phyloP scores from a whole-genome alignment of 64 coral and sea anemone species.

The Porites australiensis region DNA sequence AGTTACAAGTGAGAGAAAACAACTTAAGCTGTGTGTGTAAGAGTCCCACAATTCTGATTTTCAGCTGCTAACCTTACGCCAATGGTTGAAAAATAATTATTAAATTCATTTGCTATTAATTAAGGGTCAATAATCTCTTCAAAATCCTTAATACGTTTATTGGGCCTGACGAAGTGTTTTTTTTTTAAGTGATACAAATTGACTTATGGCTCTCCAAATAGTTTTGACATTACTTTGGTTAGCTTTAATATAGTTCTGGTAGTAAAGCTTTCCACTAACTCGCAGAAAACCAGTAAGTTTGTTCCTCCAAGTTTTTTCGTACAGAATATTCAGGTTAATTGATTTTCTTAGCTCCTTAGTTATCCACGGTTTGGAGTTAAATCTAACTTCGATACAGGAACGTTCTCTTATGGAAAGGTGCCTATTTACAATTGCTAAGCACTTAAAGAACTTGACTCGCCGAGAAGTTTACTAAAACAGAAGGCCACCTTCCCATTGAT shows the following conservation, averaged over 20 bases:
- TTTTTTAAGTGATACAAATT: constrained; percentile 11
- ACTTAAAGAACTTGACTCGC: no score
- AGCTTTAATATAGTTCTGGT: not conserved
- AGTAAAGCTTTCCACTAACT: constrained; percentile 4
- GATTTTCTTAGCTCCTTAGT: no score
- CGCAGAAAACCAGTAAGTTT: not conserved
- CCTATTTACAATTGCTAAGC: no score
- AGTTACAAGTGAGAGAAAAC: not conserved
- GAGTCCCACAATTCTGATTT: no score
- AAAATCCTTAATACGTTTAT: not conserved
- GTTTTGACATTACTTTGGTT: not conserved
- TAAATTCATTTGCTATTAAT: constrained; percentile 11
- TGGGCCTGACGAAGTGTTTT: not conserved
- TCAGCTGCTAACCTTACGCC: not conserved
- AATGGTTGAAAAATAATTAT: constrained; percentile 10
- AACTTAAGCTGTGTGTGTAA: not conserved
- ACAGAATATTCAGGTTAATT: no score
- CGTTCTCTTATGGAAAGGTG: no score
- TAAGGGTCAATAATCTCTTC: not conserved
- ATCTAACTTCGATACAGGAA: no score
- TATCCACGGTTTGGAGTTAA: no score
- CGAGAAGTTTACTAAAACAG: no score
- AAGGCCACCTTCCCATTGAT: no score
- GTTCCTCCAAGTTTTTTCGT: not conserved
- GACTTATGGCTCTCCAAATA: constrained; percentile 5